phyloP scores from a whole-genome alignment of 1,140 invertebrate genomes.

The Micrasema longulum region DNA sequence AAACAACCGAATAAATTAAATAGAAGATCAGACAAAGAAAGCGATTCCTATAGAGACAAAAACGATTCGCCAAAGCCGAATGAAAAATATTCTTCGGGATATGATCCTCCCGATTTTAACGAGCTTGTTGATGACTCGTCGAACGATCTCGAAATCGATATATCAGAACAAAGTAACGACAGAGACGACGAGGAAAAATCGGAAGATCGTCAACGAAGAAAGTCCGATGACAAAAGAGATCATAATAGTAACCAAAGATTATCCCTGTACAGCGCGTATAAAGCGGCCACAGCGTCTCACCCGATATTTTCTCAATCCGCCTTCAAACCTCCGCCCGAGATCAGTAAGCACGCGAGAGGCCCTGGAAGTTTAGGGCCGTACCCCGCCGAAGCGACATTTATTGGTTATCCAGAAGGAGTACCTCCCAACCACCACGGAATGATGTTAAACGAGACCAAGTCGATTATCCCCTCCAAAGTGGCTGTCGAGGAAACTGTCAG shows the following conservation, averaged over 20 bases:
- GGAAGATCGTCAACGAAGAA: conserved; percentile 62
- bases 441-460: conserved; percentile 57
- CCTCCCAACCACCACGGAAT: conserved; percentile 57
- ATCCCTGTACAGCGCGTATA: conserved; percentile 66
- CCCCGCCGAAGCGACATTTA: conserved; percentile 73
- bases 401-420: conserved; percentile 64
- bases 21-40: conserved; percentile 63
- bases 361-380: conserved; percentile 69
- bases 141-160: conserved; percentile 83
- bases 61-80: conserved; percentile 59
- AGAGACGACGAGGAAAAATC: conserved; percentile 67
- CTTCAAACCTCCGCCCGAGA: conserved; percentile 77
- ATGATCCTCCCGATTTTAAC: conserved; percentile 81
- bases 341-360: conserved; percentile 64
- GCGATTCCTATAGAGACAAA: conserved; percentile 57
- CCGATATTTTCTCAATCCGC: conserved; percentile 79
- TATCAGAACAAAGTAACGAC: conserved; percentile 74
- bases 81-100: conserved; percentile 68
- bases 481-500: conserved; percentile 58
- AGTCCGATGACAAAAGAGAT: conserved; percentile 66
- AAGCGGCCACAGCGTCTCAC: conserved; percentile 67
- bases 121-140: conserved; percentile 84
- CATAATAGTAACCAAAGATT: conserved; percentile 63
- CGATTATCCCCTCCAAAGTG: conserved; percentile 36
- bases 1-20: conserved; percentile 57